Conservation (phyloP, 1,140 invertebrate genomes). For the Brachionus calyciflorus region DNA sequence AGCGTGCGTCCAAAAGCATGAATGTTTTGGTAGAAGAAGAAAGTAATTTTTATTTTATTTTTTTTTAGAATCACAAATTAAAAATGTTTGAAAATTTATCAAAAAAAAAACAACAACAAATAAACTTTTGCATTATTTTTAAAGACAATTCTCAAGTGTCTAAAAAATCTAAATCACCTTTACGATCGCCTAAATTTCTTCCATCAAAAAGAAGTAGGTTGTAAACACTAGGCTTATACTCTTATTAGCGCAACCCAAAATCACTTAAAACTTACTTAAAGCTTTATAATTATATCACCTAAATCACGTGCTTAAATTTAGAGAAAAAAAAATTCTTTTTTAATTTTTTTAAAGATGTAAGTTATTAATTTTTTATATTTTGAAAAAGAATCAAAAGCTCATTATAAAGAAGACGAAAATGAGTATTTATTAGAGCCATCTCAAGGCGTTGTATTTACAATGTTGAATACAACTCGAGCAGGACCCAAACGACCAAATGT, state of each 20-base stretch:
- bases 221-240: no score
- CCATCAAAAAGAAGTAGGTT: conserved; percentile 27
- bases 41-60: not conserved
- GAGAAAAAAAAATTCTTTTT: no score
- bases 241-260: no score
- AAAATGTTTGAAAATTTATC: not conserved
- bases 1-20: not conserved
- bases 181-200: conserved; percentile 8
- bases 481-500: conserved; percentile 30
- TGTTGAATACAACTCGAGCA: conserved; percentile 19
- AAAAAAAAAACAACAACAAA: no score
- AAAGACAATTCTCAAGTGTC: not conserved
- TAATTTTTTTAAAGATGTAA: no score
- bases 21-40: not conserved
- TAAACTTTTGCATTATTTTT: no score
- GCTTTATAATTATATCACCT: no score
- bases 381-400: not conserved
- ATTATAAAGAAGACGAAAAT: conserved; percentile 7
- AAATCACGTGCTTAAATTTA: no score
- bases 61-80: not conserved
- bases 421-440: conserved; percentile 11
- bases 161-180: not conserved
- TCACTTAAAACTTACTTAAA: no score
- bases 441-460: conserved; percentile 37
- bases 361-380: no score